Base-by-base conservation (phyloP, 2,888 invertebrate species). In the Eupelmus urozonus region DNA sequence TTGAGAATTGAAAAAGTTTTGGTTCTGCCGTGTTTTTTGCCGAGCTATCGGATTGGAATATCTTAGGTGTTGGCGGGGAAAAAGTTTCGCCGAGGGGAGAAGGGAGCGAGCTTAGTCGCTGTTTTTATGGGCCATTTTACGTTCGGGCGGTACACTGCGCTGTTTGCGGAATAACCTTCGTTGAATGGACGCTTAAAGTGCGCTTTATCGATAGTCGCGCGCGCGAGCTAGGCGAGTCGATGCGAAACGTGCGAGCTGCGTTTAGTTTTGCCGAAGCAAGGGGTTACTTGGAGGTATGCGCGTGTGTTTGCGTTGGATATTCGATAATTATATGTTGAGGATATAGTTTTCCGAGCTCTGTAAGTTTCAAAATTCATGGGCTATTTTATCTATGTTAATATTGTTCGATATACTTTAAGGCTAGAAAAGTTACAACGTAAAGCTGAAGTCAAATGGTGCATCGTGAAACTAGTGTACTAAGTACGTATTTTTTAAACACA, bases 1-100 rank as follows among this genome's bases (percentile, higher is more conserved):
- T 72, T 72, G 67, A 63, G 67, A 76, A 76, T 79, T 76, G 76
- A 79, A 79, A 79, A 79, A 79, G 79, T 79, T 79, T 69, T 18
- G 7, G 62, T 73, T 73, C 63, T 51, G 74, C 53, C 55, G 45
- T 67, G 57, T 51, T 66, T 75, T 74, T 76, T 34, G 42, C n/a
- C 20, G 42, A 42, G 59, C 74, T 79, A 75, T 79, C 71, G 60
- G 74, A 79, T 79, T 76, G 72, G 76, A 67, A 76, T 79, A 79
- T 79, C 72, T 79, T 59, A 11, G 11, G 60, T 18, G 40, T 16
- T 25, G 16, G 45, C 45, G 40, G 7, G 40, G 16, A 9, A 59
- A 70, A 78, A 65, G 16, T 65, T 34, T 34, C 40, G 49, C 66
- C 3, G 34, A 34, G 34, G 9, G 34, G 34, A 34, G 34, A 34